phyloP scores from a whole-genome alignment of 2,888 invertebrate genomes.

The Hydraecia micacea region DNA sequence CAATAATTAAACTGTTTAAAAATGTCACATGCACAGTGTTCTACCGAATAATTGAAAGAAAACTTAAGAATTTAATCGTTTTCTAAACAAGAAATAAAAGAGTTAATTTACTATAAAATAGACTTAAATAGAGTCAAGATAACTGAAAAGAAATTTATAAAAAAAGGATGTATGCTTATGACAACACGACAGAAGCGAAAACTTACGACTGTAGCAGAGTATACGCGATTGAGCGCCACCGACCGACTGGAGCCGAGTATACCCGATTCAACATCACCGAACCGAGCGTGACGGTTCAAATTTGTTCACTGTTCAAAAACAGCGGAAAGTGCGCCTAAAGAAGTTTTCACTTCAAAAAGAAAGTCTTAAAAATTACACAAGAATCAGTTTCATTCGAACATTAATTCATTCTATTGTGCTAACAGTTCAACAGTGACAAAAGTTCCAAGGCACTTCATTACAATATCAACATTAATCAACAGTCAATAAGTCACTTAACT shows the following conservation, averaged over 20 bases:
- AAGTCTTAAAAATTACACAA: neutral
- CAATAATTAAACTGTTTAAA: slow-evolving; percentile 44
- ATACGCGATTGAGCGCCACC: neutral
- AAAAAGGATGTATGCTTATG: neutral
- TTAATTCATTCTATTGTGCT: neutral
- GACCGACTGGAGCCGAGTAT: no score
- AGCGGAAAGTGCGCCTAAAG: neutral
- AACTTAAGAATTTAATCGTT: neutral
- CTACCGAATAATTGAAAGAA: slow-evolving; percentile 1
- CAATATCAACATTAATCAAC: slow-evolving; percentile 27
- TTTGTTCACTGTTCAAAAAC: neutral
- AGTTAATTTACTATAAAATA: neutral
- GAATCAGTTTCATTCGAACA: neutral
- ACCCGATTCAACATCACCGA: neutral
- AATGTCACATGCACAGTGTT: slow-evolving; percentile 6
- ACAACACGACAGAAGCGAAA: neutral
- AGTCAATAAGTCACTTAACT: slow-evolving; percentile 31
- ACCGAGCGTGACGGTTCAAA: neutral
- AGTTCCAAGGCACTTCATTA: slow-evolving; percentile 52
- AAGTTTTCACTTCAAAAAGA: neutral
- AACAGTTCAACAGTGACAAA: slow-evolving; percentile 32
- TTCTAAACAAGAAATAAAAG: neutral
- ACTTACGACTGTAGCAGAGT: neutral
- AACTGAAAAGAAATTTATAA: neutral
- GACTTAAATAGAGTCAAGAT: no score